phyloP scores from a whole-genome alignment of 2,888 invertebrate species.

The Psylliodes chrysocephalus region DNA sequence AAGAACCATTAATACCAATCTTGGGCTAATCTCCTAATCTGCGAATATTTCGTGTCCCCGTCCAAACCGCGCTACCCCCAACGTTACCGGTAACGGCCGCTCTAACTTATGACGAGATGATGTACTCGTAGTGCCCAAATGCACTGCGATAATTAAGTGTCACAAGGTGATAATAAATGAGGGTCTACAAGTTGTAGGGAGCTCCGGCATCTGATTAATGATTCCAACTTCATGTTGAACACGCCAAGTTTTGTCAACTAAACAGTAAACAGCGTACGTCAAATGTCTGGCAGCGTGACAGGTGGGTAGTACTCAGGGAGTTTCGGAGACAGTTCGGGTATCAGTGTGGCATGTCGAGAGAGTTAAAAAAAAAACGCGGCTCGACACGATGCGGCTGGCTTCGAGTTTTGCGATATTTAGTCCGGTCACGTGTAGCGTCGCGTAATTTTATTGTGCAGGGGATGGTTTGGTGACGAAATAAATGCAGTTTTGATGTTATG shows the following conservation, averaged over 20 bases:
- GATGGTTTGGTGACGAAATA: neutral
- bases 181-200: slow-evolving; percentile 49
- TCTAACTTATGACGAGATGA: slow-evolving; percentile 47
- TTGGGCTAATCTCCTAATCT: slow-evolving; percentile 29
- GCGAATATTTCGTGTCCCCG: slow-evolving; percentile 13
- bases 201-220: slow-evolving; percentile 62
- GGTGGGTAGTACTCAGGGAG: slow-evolving; percentile 32
- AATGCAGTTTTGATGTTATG: slow-evolving; percentile 14
- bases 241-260: slow-evolving; percentile 61
- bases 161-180: slow-evolving; percentile 58
- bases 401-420: slow-evolving; percentile 6
- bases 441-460: slow-evolving; percentile 6
- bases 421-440: neutral
- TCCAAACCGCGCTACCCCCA: neutral
- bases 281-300: slow-evolving; percentile 52
- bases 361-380: slow-evolving; percentile 1
- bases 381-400: neutral
- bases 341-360: neutral
- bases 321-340: neutral
- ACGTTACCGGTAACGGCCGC: neutral
- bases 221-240: slow-evolving; percentile 61
- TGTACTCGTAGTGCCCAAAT: slow-evolving; percentile 49
- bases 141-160: slow-evolving; percentile 58
- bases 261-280: slow-evolving; percentile 59
- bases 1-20: slow-evolving; percentile 29